phyloP scores from a whole-genome alignment of 2,797 vertebrate genomes.

The Coluber constrictor region DNA sequence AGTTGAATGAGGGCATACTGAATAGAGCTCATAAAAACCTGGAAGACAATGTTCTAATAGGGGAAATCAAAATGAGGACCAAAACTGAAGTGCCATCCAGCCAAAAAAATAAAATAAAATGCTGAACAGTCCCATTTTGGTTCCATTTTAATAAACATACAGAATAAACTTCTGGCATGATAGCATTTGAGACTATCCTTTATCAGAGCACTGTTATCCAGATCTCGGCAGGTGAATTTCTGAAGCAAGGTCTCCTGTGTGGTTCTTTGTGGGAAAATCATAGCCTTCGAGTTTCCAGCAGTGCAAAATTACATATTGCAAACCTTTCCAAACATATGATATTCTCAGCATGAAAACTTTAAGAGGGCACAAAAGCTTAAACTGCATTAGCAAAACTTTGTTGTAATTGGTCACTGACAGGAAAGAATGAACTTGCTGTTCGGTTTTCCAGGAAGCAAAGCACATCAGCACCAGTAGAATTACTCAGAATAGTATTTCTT shows the following conservation, averaged over 20 bases:
- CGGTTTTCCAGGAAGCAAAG: conserved; percentile 47
- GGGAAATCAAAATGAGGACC: conserved; percentile 40
- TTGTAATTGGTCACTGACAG: conserved; percentile 51
- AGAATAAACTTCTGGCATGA: conserved; percentile 23
- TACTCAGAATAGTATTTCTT: conserved; percentile 37
- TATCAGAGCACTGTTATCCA: conserved; percentile 31
- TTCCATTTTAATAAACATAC: conserved; percentile 31
- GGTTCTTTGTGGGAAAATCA: conserved; percentile 64
- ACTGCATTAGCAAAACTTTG: conserved; percentile 62
- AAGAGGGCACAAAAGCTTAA: conserved; percentile 55
- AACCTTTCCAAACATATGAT: conserved; percentile 67
- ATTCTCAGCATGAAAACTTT: conserved; percentile 59
- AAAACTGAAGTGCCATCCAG: conserved; percentile 7
- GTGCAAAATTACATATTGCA: conserved; percentile 60
- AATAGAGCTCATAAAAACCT: background rate
- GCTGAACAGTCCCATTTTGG: conserved; percentile 29
- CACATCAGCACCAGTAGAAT: conserved; percentile 44
- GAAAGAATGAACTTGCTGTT: conserved; percentile 52
- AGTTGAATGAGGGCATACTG: background rate
- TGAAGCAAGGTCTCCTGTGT: conserved; percentile 50
- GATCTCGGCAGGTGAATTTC: conserved; percentile 57
- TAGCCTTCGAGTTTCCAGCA: conserved; percentile 55
- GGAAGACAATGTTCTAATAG: background rate
- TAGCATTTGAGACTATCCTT: conserved; percentile 32
- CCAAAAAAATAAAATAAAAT: background rate